These are phyloP conservation scores for Trachurus trachurus DNA, from an alignment of 2,797 vertebrate genomes.

Conservation along the genomic window DNA sequence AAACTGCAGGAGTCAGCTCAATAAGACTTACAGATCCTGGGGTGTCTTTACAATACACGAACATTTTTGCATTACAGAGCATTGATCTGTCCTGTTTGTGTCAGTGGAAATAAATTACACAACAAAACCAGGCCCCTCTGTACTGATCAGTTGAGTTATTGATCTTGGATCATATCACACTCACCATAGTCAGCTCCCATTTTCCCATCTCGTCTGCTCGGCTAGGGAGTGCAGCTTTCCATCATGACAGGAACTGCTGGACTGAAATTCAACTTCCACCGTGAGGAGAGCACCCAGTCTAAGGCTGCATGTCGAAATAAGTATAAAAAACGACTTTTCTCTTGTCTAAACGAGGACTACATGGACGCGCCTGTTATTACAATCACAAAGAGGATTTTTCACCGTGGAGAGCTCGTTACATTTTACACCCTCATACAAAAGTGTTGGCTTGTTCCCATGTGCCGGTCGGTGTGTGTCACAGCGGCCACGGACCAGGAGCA, in stretches of 20 bases:
- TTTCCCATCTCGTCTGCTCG: conserved; percentile 82
- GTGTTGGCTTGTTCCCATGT: rapidly evolving
- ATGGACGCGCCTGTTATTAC: conserved; percentile 34
- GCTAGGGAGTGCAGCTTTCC: conserved; percentile 63
- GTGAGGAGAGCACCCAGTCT: neutral
- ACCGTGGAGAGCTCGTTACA: neutral
- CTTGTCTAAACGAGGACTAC: conserved; percentile 23
- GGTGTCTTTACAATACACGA: neutral
- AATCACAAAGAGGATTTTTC: neutral
- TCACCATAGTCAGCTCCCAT: conserved; percentile 88
- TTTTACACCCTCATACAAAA: conserved; percentile 10
- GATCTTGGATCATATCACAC: neutral
- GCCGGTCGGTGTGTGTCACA: neutral
- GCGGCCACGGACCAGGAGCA: neutral
- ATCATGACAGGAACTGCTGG: conserved; percentile 52
- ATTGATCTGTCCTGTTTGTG: neutral
- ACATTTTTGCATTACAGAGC: neutral
- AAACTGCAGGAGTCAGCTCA: neutral
- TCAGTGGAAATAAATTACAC: neutral
- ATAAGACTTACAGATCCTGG: neutral
- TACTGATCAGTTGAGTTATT: no score
- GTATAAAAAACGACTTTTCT: neutral
- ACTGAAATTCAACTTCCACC: conserved; percentile 36
- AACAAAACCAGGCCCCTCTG: neutral
- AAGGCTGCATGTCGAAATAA: conserved; percentile 47